Conservation (phyloP, 2,888 invertebrate genomes). For the Peribatodes rhomboidaria region DNA sequence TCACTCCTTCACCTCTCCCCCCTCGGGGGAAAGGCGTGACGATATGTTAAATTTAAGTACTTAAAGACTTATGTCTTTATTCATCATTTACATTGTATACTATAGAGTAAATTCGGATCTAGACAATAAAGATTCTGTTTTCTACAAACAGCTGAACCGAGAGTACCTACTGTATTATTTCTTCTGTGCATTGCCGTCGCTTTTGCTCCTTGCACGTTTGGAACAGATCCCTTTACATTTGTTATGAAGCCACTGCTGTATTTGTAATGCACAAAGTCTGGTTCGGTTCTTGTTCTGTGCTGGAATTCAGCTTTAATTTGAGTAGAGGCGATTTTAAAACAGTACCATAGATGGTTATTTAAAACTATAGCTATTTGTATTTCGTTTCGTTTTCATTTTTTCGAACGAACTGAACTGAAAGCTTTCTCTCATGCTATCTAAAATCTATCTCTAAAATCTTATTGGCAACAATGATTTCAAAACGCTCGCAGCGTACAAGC, state of each 20-base stretch:
- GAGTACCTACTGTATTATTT: slow-evolving; percentile 22
- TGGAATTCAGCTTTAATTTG: not conserved
- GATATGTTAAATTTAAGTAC: no score
- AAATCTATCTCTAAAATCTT: slow-evolving; percentile 3
- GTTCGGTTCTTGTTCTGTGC: slow-evolving; percentile 16
- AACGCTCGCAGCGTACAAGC: slow-evolving; percentile 16
- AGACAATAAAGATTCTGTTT: not conserved
- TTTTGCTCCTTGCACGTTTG: slow-evolving; percentile 25
- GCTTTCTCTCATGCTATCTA: not conserved
- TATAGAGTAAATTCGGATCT: not conserved
- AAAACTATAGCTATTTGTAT: no score
- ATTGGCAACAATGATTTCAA: slow-evolving; percentile 4
- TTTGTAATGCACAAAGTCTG: slow-evolving; percentile 33
- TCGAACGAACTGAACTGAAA: not conserved
- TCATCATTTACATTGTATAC: not conserved
- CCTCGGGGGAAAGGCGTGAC: no score
- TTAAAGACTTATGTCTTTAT: not conserved
- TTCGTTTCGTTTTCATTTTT: not conserved
- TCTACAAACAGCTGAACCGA: slow-evolving; percentile 11
- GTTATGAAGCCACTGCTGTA: slow-evolving; percentile 32
- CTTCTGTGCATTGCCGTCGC: slow-evolving; percentile 19
- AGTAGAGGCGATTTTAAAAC: not conserved
- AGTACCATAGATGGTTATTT: no score
- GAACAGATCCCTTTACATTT: slow-evolving; percentile 30
- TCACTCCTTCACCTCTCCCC: no score